These are phyloP conservation scores for Pollenia angustigena DNA, from an alignment of 2,888 invertebrate species.

Conservation along the genomic window DNA sequence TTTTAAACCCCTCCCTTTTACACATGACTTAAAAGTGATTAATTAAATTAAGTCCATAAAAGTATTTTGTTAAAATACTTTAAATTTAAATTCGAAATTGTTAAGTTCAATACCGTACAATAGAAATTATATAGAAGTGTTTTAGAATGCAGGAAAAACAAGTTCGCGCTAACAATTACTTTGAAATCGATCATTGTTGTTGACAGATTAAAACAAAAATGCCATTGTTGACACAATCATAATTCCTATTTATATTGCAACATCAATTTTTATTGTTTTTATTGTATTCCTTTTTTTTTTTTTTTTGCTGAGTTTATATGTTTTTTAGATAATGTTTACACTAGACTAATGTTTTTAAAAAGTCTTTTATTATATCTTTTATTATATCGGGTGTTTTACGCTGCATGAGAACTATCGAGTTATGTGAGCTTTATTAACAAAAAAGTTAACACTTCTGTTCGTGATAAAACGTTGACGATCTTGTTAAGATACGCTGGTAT, in stretches of 20 bases:
- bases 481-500: too few relatives aligned
- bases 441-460: too few relatives aligned
- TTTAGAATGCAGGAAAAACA: background rate
- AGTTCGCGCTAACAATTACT: slow-evolving; percentile 15
- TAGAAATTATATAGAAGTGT: too few relatives aligned
- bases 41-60: background rate
- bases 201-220: slow-evolving; percentile 14
- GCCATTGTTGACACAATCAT: slow-evolving; percentile 42
- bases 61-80: background rate
- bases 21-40: slow-evolving; percentile 50
- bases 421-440: too few relatives aligned
- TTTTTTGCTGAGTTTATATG: background rate
- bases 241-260: slow-evolving; percentile 42
- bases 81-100: background rate
- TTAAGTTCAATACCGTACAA: background rate
- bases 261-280: background rate
- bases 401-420: too few relatives aligned
- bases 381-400: too few relatives aligned
- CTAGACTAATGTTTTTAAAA: background rate
- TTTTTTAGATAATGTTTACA: slow-evolving; percentile 2
- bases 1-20: slow-evolving; percentile 74
- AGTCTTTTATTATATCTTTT: too few relatives aligned
- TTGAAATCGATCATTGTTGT: slow-evolving; percentile 41
- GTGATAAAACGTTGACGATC: too few relatives aligned
- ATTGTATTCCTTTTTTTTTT: background rate